phyloP scores from a whole-genome alignment of 2,888 invertebrate genomes.

The Sepiola atlantica region DNA sequence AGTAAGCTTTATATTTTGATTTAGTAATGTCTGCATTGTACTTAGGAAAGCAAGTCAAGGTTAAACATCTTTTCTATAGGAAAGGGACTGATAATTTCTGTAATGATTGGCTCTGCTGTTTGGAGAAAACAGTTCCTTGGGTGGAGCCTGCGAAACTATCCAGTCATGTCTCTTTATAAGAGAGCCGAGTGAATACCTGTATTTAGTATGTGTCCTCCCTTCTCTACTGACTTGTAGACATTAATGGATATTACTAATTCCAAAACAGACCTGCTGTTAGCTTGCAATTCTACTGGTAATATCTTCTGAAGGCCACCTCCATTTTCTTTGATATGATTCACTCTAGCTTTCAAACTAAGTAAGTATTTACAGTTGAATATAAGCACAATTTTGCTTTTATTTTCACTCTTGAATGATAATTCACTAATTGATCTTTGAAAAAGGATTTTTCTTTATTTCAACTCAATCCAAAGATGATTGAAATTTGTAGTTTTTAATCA shows the following conservation, averaged over 20 bases:
- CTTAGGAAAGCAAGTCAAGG: background rate
- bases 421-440: background rate
- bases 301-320: background rate
- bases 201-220: background rate
- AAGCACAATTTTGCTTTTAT: background rate
- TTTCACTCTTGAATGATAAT: background rate
- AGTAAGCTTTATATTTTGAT: background rate
- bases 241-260: constrained; percentile 21
- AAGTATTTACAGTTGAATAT: background rate
- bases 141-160: background rate
- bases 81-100: background rate
- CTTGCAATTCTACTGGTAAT: background rate
- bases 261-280: background rate
- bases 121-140: background rate
- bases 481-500: background rate
- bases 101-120: background rate
- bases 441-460: background rate
- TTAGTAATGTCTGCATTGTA: background rate
- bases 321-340: constrained; percentile 6
- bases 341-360: background rate
- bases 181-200: background rate
- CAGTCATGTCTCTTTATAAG: background rate
- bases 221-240: background rate
- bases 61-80: background rate
- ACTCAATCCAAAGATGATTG: background rate